Conservation (phyloP, 2,113 vertebrate genomes). For the Illadopsis cleaveri region DNA sequence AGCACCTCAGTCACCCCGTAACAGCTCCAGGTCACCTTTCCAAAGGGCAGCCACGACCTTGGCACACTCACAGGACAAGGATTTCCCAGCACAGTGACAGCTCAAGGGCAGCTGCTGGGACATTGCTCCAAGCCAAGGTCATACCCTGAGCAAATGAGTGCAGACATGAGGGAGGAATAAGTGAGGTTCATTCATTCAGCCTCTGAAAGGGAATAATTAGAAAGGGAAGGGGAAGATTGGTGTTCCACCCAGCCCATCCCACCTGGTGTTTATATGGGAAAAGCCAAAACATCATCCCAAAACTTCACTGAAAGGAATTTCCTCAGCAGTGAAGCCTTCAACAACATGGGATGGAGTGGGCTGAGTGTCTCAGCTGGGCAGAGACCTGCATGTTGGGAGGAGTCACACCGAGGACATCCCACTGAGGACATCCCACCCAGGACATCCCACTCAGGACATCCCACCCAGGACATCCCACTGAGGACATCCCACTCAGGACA, state of each 20-base stretch:
- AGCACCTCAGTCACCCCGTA: neutral
- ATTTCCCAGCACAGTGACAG: neutral
- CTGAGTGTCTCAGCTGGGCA: neutral
- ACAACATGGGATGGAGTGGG: neutral
- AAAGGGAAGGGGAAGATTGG: neutral
- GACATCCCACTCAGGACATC: too few species aligned
- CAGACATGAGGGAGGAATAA: neutral
- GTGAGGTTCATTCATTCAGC: neutral
- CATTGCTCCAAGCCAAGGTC: neutral
- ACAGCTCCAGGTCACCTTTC: neutral
- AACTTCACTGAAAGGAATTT: neutral
- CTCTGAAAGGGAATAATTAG: neutral
- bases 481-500: too few species aligned
- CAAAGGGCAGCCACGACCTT: neutral
- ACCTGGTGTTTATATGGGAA: neutral
- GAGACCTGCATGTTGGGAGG: rapidly evolving
- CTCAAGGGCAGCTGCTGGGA: neutral
- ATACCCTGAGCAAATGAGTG: neutral
- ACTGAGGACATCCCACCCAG: too few species aligned
- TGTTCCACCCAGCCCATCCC: neutral
- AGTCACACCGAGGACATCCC: too few species aligned
- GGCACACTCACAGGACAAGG: neutral
- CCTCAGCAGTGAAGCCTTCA: neutral
- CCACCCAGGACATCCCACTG: too few species aligned
- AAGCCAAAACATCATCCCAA: neutral